Evolutionary conservation across 1,140 invertebrate genomes (phyloP), one percentile per base, ranked within the genome.

Genomic region (Leptinotarsa texana): DNA sequence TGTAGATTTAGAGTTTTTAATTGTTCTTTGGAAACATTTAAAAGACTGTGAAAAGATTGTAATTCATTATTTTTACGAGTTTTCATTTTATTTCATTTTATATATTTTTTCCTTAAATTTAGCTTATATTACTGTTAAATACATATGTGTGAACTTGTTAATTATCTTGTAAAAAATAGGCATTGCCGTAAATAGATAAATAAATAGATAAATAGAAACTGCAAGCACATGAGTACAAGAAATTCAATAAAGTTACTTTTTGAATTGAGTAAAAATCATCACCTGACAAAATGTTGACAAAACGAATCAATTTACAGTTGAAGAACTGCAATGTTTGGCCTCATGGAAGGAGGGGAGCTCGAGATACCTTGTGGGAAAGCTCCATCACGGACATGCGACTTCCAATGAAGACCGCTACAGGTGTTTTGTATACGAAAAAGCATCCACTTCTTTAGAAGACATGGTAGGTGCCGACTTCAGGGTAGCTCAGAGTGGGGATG

Each of bases 391-490:
- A 83, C 93, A 95, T 86, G 93, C 93, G 57, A 94, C 93, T 73
- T 93, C 93, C 78, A 95, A 96, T 86, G 95, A 97, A 85, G 95
- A 97, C 85, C 90, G 93, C 73, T 97, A 95, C 86, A 89, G 95
- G 75, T 97, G 96, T 88, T 97, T 96, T 87, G 94, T 97, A 49
- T 96, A 94, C 86, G 94, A 96, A 86, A 93, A 93, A 87, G 91
- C 89, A 22, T 84, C 83, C 80, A 5, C 88, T 18, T 76, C 82
- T 5, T 80, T 80, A 27, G 83, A 83, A 75, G 81, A 80, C 62
- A 79, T 83, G 63, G 88, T 87, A 57, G 90, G 88, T 51, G 88
- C 91, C 49, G 91, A 94, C 82, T 94, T 93, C 85, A 90, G 91
- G 79, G 90, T 96, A 68, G 93, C 94, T 0, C 94, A 96, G 86